Conservation (phyloP, 2,888 invertebrate genomes). For the Drosophila recens region DNA sequence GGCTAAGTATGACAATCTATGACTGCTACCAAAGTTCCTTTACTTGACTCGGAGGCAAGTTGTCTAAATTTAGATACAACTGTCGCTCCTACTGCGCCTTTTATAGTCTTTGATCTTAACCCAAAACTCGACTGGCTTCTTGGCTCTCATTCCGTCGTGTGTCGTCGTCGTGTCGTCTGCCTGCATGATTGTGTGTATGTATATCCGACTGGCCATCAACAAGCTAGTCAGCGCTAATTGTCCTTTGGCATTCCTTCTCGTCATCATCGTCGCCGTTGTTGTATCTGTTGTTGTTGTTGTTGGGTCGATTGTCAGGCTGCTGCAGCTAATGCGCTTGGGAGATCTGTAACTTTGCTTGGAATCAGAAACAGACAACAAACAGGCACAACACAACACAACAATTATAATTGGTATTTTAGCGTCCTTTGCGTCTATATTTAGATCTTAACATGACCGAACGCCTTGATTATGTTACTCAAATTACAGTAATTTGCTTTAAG, state of each 20-base stretch:
- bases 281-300: not conserved
- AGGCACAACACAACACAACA: conserved; percentile 39
- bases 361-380: conserved; percentile 19
- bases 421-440: conserved; percentile 75
- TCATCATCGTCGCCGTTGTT: conserved; percentile 51
- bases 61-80: conserved; percentile 76
- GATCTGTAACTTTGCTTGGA: conserved; percentile 46
- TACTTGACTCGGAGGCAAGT: conserved; percentile 31
- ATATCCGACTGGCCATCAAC: conserved; percentile 41
- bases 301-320: conserved; percentile 21
- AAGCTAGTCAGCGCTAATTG: conserved; percentile 69
- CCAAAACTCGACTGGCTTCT: conserved; percentile 24
- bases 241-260: conserved; percentile 76
- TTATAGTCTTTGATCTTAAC: conserved; percentile 64
- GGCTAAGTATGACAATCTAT: conserved; percentile 75
- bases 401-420: conserved; percentile 77
- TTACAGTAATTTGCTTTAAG: conserved; percentile 74
- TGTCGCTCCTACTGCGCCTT: conserved; percentile 48
- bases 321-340: conserved; percentile 56
- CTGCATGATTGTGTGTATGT: conserved; percentile 7
- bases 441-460: conserved; percentile 56
- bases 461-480: conserved; percentile 74
- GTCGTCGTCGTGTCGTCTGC: not conserved
- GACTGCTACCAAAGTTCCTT: conserved; percentile 49
- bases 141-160: conserved; percentile 13